Conservation (phyloP, 2,113 vertebrate species). For the Vimba vimba region DNA sequence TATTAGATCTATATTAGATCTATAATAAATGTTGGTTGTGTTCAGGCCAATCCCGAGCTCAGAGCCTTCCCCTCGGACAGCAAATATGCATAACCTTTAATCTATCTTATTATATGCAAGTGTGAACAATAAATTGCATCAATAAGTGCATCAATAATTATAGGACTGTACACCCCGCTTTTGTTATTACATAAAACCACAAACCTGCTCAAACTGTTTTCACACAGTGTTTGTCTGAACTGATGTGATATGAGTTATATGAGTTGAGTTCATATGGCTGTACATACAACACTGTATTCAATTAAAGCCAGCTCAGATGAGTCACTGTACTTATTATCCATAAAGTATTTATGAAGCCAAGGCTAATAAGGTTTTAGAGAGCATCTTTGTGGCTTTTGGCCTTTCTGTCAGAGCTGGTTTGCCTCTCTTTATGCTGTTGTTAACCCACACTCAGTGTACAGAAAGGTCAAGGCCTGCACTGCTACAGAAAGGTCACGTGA, state of each 20-base stretch:
- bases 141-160: neutral
- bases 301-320: constrained; percentile 1
- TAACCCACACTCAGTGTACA: constrained; percentile 23
- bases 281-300: neutral
- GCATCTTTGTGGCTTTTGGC: constrained; percentile 45
- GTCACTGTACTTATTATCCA: neutral
- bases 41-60: too few species aligned
- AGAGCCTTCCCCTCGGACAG: too few species aligned
- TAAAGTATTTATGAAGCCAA: constrained; percentile 11
- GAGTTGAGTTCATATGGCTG: neutral
- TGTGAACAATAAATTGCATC: too few species aligned
- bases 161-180: neutral
- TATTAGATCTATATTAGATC: too few species aligned
- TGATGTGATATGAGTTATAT: neutral
- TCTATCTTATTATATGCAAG: too few species aligned
- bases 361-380: constrained; percentile 24
- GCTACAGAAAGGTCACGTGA: constrained; percentile 47
- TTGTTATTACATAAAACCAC: neutral
- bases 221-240: neutral
- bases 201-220: neutral
- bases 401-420: constrained; percentile 30
- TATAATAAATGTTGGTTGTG: too few species aligned
- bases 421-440: constrained; percentile 6
- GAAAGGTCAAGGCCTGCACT: constrained; percentile 49
- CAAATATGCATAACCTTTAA: too few species aligned